Evolutionary conservation across 2,888 invertebrate genomes (phyloP).

Genomic region (Endotricha flammealis): DNA sequence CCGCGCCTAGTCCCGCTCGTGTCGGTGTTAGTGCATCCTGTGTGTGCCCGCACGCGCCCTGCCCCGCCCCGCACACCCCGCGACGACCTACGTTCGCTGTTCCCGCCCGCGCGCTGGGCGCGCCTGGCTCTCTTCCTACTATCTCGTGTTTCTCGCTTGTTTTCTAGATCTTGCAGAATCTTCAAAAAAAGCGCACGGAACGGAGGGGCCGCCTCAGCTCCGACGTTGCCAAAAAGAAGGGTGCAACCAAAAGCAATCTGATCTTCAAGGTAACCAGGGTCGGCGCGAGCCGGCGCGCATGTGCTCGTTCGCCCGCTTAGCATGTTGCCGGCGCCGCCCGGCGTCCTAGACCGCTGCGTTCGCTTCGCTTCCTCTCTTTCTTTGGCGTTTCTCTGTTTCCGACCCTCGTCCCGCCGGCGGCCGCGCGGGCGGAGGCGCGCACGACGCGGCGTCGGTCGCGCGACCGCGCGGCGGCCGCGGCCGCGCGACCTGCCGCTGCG

Average conservation of each 20-base stretch:
- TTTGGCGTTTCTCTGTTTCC: slow-evolving; percentile 66
- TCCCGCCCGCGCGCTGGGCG: slow-evolving; percentile 61
- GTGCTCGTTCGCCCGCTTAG: slow-evolving; percentile 78
- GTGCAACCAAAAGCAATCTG: slow-evolving; percentile 97
- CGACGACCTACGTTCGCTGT: slow-evolving; percentile 50
- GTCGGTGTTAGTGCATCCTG: slow-evolving; percentile 72
- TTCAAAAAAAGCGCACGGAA: slow-evolving; percentile 99
- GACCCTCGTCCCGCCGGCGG: slow-evolving; percentile 62
- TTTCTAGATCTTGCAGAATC: slow-evolving; percentile 99
- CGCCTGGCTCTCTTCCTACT: slow-evolving; percentile 83
- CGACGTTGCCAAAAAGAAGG: slow-evolving; percentile 94
- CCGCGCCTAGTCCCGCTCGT: slow-evolving; percentile 47
- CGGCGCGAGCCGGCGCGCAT: slow-evolving; percentile 77
- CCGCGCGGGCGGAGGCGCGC: slow-evolving; percentile 55
- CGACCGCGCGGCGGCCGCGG: slow-evolving; percentile 54
- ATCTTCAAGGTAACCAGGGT: slow-evolving; percentile 97
- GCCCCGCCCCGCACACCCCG: slow-evolving; percentile 51
- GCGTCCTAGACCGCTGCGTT: slow-evolving; percentile 71
- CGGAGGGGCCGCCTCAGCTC: slow-evolving; percentile 97
- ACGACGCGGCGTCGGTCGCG: slow-evolving; percentile 47
- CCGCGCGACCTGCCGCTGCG: slow-evolving; percentile 45
- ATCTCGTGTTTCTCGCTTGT: slow-evolving; percentile 92
- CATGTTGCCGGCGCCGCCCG: slow-evolving; percentile 72
- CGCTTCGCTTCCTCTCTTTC: slow-evolving; percentile 73
- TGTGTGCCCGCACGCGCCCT: slow-evolving; percentile 55